Base-by-base conservation (phyloP, 2,797 vertebrate species). In the Glyptemys insculpta region DNA sequence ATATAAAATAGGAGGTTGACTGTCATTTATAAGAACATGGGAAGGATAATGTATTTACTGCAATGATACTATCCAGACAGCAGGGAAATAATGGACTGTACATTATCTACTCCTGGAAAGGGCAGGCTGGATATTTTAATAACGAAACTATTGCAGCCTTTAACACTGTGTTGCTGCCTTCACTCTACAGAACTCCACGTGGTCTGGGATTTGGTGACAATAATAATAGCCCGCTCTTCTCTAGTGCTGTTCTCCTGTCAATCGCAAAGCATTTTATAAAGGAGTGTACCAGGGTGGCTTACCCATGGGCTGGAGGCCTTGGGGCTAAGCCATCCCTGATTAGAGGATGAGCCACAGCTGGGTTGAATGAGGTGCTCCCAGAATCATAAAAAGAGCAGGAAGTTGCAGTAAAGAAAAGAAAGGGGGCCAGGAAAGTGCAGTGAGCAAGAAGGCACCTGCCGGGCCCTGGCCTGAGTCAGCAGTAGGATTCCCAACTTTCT, bases 41-140 rank as follows among this genome's bases (percentile, higher is more conserved):
- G 76, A 84, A 88, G n/a, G 72, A 88, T 90, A 91, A 87, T 85
- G 50, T 84, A 85, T 85, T 78, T 84, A 62, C 85, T 78, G 85
- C 53, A 50, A 34, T 41, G 37, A 15, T 54, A 14, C 74, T 81
- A 56, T 87, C 83, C 29, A 49, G 49, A 90, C 83, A 44, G 44
- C 80, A 81, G 47, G 80, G 47, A 81, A 84, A 87, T 47, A 44
- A 54, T 81, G 47, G 78, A n/a, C 81, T 90, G 56, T 47, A 59
- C 49, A 29, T 65, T 57, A 41, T 62, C 80, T 82, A 9, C 15
- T 41, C 62, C 52, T 27, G 62, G 84, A 49, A 57, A 54, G 65
- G 27, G 59, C 27, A 83, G 50, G 29, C 56, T 31, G 83, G 80
- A 72, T 50, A 72, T 79, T 54, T 62, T 52, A 57, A 86, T 90